phyloP scores from a whole-genome alignment of 1,140 invertebrate species.

The Carposina sasakii region DNA sequence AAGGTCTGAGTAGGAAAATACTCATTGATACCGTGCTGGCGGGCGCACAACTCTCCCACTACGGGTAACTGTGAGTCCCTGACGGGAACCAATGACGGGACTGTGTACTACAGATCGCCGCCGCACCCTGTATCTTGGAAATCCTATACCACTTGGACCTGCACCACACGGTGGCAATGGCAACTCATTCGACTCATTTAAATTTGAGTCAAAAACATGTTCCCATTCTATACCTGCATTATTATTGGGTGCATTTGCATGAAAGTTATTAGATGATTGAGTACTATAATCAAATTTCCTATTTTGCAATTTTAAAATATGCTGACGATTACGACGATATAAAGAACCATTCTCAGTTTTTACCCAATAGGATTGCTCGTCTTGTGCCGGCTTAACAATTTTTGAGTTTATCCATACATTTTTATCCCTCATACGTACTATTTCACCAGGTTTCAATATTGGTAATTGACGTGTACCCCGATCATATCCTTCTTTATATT shows the following conservation, averaged over 20 bases:
- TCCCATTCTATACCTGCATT: not conserved
- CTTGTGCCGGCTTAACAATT: not conserved
- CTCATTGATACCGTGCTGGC: too few relatives aligned
- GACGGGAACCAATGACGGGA: too few relatives aligned
- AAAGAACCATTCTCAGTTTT: not conserved
- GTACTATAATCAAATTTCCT: not conserved
- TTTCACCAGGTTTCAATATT: not conserved
- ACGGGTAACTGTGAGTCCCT: too few relatives aligned
- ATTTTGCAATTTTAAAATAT: not conserved
- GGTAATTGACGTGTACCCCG: not conserved
- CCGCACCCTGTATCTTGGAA: too few relatives aligned
- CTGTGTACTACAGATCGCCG: too few relatives aligned
- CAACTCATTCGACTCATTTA: too few relatives aligned
- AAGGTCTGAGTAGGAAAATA: too few relatives aligned
- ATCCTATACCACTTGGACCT: too few relatives aligned
- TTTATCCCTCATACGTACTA: not conserved
- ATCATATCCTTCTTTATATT: not conserved
- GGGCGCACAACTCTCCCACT: too few relatives aligned
- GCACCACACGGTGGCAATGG: too few relatives aligned
- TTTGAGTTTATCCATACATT: not conserved
- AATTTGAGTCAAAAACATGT: too few relatives aligned
- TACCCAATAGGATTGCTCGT: not conserved
- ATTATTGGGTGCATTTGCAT: too few relatives aligned
- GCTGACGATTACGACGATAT: not conserved
- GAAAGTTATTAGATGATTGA: not conserved